Base-by-base conservation (phyloP, 2,797 vertebrate genomes). In the Darevskia mixta region DNA sequence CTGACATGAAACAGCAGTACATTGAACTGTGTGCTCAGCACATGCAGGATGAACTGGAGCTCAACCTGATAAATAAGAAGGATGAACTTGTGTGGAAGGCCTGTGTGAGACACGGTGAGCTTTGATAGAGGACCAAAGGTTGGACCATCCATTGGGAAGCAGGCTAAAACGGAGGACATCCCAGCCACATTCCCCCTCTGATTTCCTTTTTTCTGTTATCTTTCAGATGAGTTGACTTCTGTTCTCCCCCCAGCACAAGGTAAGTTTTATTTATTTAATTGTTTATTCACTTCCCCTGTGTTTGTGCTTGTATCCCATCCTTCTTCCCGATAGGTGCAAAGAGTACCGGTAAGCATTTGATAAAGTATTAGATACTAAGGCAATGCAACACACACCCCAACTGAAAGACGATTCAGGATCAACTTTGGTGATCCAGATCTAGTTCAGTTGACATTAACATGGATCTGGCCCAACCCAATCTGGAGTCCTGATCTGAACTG, bases 31-130 rank as follows among this genome's bases (percentile, higher is more conserved):
- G 35, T 38, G 32, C 72, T 73, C 72, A 35, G 72, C 32, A 35
- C 17, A 38, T 73, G 35, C 11, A 73, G 35, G 72, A 73, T 38
- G 72, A 73, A 32, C 35, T 73, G 32, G 32, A 35, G 72, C 72
- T 73, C 72, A 38, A 35, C 32, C 32, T 73, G 72, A 8, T 73
- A 32, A 32, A 73, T 17, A 73, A 73, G 32, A 20, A 73, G 72
- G 32, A 73, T 73, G 72, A 73, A 35, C 13, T 73, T 18, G 72
- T 73, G 32, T 73, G 72, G 72, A 32, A 9, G 13, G 72, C 72
- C 35, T 73, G 49, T 55, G 75, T 86, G 75, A 27, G 84, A 78
- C 29, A 3, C 78, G 84, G 75, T 86, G n/a, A 76, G 38, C 58
- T 5, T n/a, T 77, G 41, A 20, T 77, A 6, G 17, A 61, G 6